Conservation (phyloP, 2,797 vertebrate species). For the Gymnocypris eckloni region DNA sequence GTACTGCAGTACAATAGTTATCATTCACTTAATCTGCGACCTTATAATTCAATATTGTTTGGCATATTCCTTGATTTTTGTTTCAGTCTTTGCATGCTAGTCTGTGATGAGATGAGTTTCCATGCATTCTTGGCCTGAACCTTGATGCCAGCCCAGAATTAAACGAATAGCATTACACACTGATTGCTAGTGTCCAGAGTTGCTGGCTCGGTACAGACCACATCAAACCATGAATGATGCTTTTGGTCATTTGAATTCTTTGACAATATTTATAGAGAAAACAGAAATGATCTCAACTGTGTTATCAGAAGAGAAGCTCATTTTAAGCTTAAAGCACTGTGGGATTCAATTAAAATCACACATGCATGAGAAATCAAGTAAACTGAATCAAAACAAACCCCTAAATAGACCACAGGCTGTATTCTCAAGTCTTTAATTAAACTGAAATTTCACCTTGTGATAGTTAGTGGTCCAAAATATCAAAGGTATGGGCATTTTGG, state of each 20-base stretch:
- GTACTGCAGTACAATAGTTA: neutral
- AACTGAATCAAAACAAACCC: neutral
- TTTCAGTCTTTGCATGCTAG: neutral
- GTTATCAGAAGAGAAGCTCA: neutral
- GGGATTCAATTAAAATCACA: neutral
- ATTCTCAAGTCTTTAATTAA: slow-evolving; percentile 22
- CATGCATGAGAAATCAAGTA: neutral
- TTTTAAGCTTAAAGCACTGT: slow-evolving; percentile 29
- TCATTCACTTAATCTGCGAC: neutral
- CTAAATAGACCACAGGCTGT: neutral
- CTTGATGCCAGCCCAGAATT: neutral
- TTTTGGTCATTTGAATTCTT: neutral
- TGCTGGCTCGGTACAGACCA: neutral
- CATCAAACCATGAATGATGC: neutral
- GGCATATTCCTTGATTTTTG: neutral
- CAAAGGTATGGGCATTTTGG: neutral
- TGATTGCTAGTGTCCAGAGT: neutral
- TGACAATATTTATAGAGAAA: neutral
- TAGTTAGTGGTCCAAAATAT: neutral
- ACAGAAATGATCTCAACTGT: neutral
- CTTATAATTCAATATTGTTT: neutral
- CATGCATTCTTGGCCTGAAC: neutral
- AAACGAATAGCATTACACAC: neutral
- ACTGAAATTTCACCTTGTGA: neutral
- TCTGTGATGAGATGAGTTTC: neutral